Conservation (phyloP, 2,888 invertebrate genomes). For the Metalampra italica region DNA sequence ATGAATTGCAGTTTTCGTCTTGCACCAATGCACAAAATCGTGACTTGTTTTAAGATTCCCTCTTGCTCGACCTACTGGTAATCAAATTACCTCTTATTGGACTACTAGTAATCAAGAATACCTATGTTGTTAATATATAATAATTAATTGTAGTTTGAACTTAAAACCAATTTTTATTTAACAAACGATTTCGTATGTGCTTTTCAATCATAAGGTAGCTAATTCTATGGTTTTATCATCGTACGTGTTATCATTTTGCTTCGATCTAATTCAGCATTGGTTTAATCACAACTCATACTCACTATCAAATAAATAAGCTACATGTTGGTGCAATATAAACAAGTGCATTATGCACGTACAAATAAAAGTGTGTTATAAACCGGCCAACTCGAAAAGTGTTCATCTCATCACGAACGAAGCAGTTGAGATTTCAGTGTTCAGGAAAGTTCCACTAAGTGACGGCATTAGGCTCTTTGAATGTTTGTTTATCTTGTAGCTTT, state of each 20-base stretch:
- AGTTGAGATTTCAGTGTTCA: no score
- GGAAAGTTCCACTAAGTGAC: no score
- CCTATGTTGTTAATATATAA: background rate
- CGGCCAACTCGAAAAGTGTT: no score
- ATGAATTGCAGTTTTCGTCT: no score
- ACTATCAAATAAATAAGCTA: constrained; percentile 20
- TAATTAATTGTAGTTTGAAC: background rate
- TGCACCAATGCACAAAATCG: no score
- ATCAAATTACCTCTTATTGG: background rate
- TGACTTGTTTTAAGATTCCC: no score
- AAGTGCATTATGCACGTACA: background rate
- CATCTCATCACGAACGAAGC: no score
- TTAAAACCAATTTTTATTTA: background rate
- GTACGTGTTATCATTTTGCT: constrained; percentile 49
- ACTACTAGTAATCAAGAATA: background rate
- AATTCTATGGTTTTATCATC: constrained; percentile 50
- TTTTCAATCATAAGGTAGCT: constrained; percentile 42
- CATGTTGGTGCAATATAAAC: background rate
- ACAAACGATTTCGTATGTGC: background rate
- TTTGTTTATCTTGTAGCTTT: no score
- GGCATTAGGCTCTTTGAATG: no score
- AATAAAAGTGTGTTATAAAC: no score
- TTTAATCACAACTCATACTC: constrained; percentile 17
- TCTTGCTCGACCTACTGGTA: no score
- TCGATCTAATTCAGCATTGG: constrained; percentile 53